Conservation (phyloP, 2,113 vertebrate species). For the Etheostoma spectabile region DNA sequence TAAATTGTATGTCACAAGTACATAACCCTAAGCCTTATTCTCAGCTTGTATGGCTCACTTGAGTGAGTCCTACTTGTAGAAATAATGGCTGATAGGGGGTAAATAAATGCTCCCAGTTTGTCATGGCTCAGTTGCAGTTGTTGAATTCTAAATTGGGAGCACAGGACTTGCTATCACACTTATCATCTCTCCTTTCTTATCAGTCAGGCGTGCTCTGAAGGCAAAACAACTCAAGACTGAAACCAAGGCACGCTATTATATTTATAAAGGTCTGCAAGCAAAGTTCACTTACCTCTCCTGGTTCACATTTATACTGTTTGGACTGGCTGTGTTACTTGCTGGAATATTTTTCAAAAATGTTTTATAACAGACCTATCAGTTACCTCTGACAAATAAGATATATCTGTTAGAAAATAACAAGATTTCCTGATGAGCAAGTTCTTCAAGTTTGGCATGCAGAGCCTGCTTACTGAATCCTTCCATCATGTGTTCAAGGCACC, state of each 20-base stretch:
- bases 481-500: conserved; percentile 16
- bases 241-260: conserved; percentile 58
- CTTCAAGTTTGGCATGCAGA: conserved; percentile 1
- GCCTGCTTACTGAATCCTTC: background rate
- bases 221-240: conserved; percentile 70
- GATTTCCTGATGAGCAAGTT: background rate
- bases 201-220: conserved; percentile 56
- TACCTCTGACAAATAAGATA: conserved; percentile 27
- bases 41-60: background rate
- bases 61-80: background rate
- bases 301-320: conserved; percentile 8
- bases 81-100: background rate
- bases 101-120: conserved; percentile 39
- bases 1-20: background rate
- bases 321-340: background rate
- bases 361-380: conserved; percentile 23
- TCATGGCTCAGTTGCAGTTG: conserved; percentile 22
- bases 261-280: conserved; percentile 60
- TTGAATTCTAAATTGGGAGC: conserved; percentile 51
- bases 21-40: background rate
- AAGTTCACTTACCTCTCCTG: conserved; percentile 32
- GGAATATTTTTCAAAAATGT: conserved; percentile 9
- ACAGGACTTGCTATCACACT: conserved; percentile 45
- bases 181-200: conserved; percentile 64
- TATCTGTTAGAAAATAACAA: conserved; percentile 16